phyloP scores from a whole-genome alignment of 2,797 vertebrate species.

The Brotula barbata region DNA sequence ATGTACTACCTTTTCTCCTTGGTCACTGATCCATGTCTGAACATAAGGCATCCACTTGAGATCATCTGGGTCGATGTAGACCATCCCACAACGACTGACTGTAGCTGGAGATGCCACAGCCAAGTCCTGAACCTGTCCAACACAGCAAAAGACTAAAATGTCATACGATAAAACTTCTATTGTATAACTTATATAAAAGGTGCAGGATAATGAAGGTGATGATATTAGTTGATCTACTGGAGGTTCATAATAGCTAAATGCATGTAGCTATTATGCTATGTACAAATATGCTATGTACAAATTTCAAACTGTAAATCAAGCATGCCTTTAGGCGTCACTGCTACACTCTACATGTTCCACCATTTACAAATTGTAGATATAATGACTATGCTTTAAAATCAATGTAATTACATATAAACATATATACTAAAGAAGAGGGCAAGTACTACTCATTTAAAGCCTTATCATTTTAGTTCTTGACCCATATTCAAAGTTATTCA shows the following conservation, averaged over 20 bases:
- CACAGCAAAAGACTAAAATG: neutral
- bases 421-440: too few species aligned
- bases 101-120: conserved; percentile 89
- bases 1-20: conserved; percentile 75
- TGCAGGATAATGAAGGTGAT: too few species aligned
- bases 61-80: conserved; percentile 87
- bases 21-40: conserved; percentile 82
- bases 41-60: conserved; percentile 91
- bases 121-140: conserved; percentile 86
- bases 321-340: too few species aligned
- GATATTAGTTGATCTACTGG: neutral
- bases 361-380: neutral
- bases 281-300: neutral
- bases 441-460: neutral
- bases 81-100: conserved; percentile 91
- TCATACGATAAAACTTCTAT: too few species aligned
- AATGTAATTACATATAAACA: too few species aligned
- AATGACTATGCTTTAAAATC: too few species aligned
- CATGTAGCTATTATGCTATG: too few species aligned
- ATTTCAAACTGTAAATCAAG: neutral
- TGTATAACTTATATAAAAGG: too few species aligned
- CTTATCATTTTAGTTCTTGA: neutral
- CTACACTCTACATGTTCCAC: too few species aligned
- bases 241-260: neutral
- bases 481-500: neutral